Evolutionary conservation across 2,113 vertebrate species (phyloP), one percentile per base, ranked within the genome.

Genomic region (Vidua macroura): DNA sequence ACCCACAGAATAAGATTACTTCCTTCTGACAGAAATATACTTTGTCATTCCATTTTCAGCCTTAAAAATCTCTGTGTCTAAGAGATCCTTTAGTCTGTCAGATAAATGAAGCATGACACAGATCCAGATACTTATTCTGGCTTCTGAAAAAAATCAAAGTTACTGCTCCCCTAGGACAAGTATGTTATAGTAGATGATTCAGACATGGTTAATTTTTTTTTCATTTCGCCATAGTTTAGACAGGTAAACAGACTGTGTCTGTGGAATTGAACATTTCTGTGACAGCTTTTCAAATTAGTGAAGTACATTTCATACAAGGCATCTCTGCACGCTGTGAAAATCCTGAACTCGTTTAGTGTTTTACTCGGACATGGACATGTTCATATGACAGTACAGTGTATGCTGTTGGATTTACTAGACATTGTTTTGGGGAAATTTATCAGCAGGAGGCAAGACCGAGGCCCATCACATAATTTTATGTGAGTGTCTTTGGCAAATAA

Each of bases 181-280:
- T 67, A n/a, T 80, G 75, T 87, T 95, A 94, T 87, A 85, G 43
- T 66, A 91, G 70, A 48, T 73, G 64, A 69, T 85, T 92, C 77
- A 41, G 82, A 80, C 74, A 63, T 23, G 58, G 37, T 55, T 83
- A 46, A 15, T 68, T 85, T 75, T 81, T 88, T 91, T 83, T 90
- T 78, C 44, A 60, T 86, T 89, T 89, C 67, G 55, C 48, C 31
- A 3, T 76, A 52, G 66, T 94, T 92, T 83, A 88, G 88, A 83
- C 48, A 93, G 83, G 35, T 87, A 90, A 96, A 76, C 87, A 95
- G 93, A 83, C 53, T 79, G 55, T 96, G 66, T 93, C 86, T 88
- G 51, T 85, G 79, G 89, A 89, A 91, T 28, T 72, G 51, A 85
- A 78, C 44, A 17, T 75, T 81, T 79, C 82, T 72, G 46, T 93